Base-by-base conservation (phyloP, 2,113 vertebrate species). In the Epinephelus cyanopodus region DNA sequence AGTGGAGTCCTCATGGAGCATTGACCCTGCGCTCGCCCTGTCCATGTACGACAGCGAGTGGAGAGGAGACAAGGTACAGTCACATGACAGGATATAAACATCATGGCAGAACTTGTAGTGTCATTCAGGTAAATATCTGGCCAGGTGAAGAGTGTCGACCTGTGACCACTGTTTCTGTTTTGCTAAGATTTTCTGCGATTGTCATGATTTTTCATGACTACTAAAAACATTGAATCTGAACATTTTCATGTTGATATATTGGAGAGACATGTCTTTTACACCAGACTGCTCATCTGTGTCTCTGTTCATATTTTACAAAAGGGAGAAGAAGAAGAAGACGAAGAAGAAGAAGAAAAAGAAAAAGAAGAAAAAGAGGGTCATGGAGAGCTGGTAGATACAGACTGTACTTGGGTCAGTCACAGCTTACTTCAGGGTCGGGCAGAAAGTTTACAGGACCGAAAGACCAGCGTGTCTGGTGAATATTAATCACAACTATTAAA, bases 391-490 rank as follows among this genome's bases (percentile, higher is more conserved):
- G 82, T 90, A 58, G 97, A 99, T 79, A 95, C 93, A 33, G 98
- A 99, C 94, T 96, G 96, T 87, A 99, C 98, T 0, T 97, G 96
- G 86, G 94, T 99, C 83, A 98, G 95, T 92, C 97, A 98, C 89
- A 98, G 96, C 58, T 21, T 98, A 37, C 95, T 96, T 48, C 96
- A 96, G 91, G 65, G 83, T 81, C 95, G 92, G 78, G 93, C 84
- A 77, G 90, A 91, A 63, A 82, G 91, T n/a, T 88, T 63, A n/a
- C 18, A 1, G 15, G 61, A 80, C 67, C 70, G 81, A 77, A 77
- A 78, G 72, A 87, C 84, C 79, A 63, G 68, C 72, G 74, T 77
- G 1, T 6, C 79, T 14, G 93, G 91, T 94, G 79, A 74, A 21
- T 53, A 15, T 4, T 8, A 62, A 21, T 3, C 9, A 23, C n/a